Evolutionary conservation across 2,888 invertebrate genomes (phyloP), one percentile per base, ranked within the genome.

Genomic region (Leptodirus hochenwartii): DNA sequence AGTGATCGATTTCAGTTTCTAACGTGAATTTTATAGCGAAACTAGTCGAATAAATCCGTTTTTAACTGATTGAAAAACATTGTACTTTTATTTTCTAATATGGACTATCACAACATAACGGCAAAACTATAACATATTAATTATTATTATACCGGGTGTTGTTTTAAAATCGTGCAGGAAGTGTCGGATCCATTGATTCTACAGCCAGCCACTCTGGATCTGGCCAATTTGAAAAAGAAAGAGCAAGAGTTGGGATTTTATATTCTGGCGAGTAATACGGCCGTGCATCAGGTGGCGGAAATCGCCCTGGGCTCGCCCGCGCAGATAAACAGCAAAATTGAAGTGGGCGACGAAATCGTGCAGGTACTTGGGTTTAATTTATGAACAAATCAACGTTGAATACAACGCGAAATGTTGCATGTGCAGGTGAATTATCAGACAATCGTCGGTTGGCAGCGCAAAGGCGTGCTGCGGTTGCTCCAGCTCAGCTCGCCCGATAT

Each of bases 261-360:
- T 49, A 81, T 95, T 41, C 69, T 80, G 47, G 81, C 88, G 6
- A 81, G 80, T 23, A 82, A 78, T 56, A 79, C 78, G 53, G 73
- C 76, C 1, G 65, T 73, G 38, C 70, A 64, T 50, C 80, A 85
- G 50, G 79, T 96, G 34, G 81, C 81, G 11, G 81, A 82, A 49
- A 79, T 93, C 30, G 84, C 87, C 51, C 78, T 79, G 54, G 79
- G 87, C 46, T 87, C 88, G 28, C 87, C 90, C 2, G 90, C 93
- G 22, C 88, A 91, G 58, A 73, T 80, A 17, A 82, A 84, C 42
- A 82, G 82, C 2, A 85, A 84, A 58, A 78, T 96, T 46, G 90
- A 90, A 56, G 79, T 81, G 43, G 95, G 93, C 0, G 95, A 96
- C 58, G 95, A 96, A 62, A 84, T 96, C 42, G 79, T 95, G 23